phyloP scores from a whole-genome alignment of 2,888 invertebrate genomes.

The Zonitis immaculata region DNA sequence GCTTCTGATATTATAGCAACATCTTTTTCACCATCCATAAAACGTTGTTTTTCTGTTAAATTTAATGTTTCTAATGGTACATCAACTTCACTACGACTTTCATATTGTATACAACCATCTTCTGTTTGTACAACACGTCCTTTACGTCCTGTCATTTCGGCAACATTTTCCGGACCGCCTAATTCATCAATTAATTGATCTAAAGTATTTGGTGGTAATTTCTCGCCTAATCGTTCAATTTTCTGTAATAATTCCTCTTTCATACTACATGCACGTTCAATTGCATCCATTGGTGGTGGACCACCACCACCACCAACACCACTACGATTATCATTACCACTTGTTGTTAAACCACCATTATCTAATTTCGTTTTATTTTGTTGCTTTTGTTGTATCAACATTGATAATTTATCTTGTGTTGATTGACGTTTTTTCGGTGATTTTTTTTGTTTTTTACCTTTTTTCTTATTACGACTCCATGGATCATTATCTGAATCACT shows the following conservation, averaged over 20 bases:
- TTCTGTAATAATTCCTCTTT: constrained; percentile 83
- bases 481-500: constrained; percentile 74
- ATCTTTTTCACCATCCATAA: constrained; percentile 98
- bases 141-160: constrained; percentile 92
- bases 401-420: constrained; percentile 77
- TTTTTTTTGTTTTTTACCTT: constrained; percentile 41
- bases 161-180: constrained; percentile 96
- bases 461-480: constrained; percentile 44
- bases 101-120: constrained; percentile 93
- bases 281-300: constrained; percentile 73
- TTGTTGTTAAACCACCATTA: constrained; percentile 55
- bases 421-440: constrained; percentile 40
- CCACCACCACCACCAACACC: neutral
- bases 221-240: constrained; percentile 75
- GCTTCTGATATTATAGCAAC: constrained; percentile 99
- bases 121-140: constrained; percentile 83
- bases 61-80: constrained; percentile 96
- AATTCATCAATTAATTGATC: constrained; percentile 98
- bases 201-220: constrained; percentile 92
- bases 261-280: constrained; percentile 87
- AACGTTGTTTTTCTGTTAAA: constrained; percentile 78
- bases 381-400: constrained; percentile 54
- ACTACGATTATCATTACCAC: constrained; percentile 49
- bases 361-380: neutral
- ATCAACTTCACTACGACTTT: constrained; percentile 90